Evolutionary conservation across 2,797 vertebrate species (phyloP), one percentile per base, ranked within the genome.

Genomic region (Gambelia wislizenii): DNA sequence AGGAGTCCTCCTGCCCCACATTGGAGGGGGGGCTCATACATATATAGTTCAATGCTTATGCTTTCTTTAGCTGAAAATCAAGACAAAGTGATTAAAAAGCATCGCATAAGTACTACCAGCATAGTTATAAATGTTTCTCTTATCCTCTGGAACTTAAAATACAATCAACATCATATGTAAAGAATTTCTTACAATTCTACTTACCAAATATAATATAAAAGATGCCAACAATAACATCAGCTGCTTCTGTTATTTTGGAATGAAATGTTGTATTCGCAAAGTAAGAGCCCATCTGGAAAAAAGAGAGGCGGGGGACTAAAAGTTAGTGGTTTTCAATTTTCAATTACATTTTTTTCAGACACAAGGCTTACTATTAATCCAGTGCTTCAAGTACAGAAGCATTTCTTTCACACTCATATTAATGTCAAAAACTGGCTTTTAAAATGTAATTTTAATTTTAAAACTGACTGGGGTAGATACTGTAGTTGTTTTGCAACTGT

Each of bases 201-300:
- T 92, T 88, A 94, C 90, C 94, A 88, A 94, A 93, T 42, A 95
- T 14, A 4, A 80, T 33, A 67, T 94, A 94, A 47, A 89, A 89
- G 12, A 92, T 80, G 72, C 89, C 90, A 89, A 94, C 81, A 84
- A 90, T 67, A 75, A 89, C 90, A 86, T 95, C 94, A 84, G 87
- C 94, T 88, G 88, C 72, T 86, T 94, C 87, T 18, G 88, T 91
- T 87, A 95, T 91, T 89, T 92, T 93, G 83, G 94, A 94, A 83
- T 89, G 72, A 75, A 92, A 94, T 61, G 92, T 89, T 72, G 75
- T 56, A 39, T 92, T 94, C 27, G 33, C 1, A 0, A 76, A 82
- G 75, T 86, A 90, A 83, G 85, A 54, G 1, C 75, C 78, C 92
- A 94, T 94, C 94, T 94, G 74, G 59, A 90, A n/a, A 7, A 18